These are phyloP conservation scores for Ia io DNA, from an alignment of 2,113 vertebrate species.

Conservation along the genomic window DNA sequence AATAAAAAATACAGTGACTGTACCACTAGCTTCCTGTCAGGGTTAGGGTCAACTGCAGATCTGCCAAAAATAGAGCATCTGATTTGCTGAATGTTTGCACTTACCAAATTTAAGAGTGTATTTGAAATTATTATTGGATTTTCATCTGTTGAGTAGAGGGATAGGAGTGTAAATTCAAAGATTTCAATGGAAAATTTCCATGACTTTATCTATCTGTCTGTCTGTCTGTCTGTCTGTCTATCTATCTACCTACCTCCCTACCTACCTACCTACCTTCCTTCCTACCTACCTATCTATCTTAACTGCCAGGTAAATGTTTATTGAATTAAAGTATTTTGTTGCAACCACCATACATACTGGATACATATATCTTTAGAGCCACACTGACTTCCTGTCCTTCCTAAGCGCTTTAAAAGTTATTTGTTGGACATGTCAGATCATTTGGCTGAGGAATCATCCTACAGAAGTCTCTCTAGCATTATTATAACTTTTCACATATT, in stretches of 20 bases:
- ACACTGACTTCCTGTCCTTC: background rate
- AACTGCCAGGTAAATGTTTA: constrained; percentile 7
- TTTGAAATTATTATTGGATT: constrained; percentile 22
- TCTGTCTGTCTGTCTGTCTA: no score
- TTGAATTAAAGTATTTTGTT: constrained; percentile 10
- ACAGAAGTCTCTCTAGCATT: constrained; percentile 6
- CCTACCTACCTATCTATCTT: background rate
- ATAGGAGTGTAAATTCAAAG: constrained; percentile 8
- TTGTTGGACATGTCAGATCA: background rate
- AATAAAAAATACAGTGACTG: background rate
- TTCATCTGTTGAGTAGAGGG: background rate
- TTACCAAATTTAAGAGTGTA: background rate
- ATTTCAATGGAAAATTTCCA: background rate
- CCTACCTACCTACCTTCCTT: no score
- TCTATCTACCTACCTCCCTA: no score
- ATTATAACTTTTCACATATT: background rate
- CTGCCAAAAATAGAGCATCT: background rate
- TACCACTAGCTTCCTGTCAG: background rate
- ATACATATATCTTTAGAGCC: background rate
- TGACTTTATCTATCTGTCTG: no score
- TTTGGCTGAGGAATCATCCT: background rate
- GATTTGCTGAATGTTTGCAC: background rate
- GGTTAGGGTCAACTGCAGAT: background rate
- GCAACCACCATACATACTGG: background rate
- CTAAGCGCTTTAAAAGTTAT: constrained; percentile 14